Evolutionary conservation across 2,113 vertebrate species (phyloP).

Genomic region (Argyrosomus japonicus): DNA sequence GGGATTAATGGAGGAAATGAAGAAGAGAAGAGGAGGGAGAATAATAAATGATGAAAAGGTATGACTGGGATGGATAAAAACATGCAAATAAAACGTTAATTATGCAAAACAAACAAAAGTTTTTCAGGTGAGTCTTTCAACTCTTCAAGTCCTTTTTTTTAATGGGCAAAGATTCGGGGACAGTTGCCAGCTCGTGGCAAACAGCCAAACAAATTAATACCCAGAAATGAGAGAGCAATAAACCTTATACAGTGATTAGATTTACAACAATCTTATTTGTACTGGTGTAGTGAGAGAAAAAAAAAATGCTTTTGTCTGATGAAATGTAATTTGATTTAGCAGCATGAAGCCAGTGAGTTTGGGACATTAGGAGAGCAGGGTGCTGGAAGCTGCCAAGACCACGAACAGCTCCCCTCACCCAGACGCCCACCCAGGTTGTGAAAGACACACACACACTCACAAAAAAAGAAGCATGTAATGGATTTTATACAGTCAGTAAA

Average conservation of each 20-base stretch:
- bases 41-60: not conserved
- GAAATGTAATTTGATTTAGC: conserved; percentile 78
- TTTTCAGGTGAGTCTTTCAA: not conserved
- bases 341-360: conserved; percentile 62
- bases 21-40: not conserved
- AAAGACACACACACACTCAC: not conserved
- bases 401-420: conserved; percentile 20
- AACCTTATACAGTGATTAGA: conserved; percentile 70
- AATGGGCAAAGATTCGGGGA: conserved; percentile 45
- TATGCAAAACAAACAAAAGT: conserved; percentile 14
- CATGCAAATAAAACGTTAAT: conserved; percentile 32
- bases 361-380: conserved; percentile 53
- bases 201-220: conserved; percentile 62
- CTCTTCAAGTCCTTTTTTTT: conserved; percentile 50
- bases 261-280: conserved; percentile 74
- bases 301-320: conserved; percentile 71
- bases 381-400: conserved; percentile 58
- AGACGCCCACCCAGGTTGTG: conserved; percentile 52
- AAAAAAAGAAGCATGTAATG: conserved; percentile 21
- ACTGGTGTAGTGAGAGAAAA: conserved; percentile 54
- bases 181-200: conserved; percentile 43
- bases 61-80: not conserved
- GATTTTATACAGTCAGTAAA: conserved; percentile 53
- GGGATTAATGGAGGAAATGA: not conserved
- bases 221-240: conserved; percentile 70